phyloP scores from a whole-genome alignment of 2,888 invertebrate species.

The Cephus pulcher region DNA sequence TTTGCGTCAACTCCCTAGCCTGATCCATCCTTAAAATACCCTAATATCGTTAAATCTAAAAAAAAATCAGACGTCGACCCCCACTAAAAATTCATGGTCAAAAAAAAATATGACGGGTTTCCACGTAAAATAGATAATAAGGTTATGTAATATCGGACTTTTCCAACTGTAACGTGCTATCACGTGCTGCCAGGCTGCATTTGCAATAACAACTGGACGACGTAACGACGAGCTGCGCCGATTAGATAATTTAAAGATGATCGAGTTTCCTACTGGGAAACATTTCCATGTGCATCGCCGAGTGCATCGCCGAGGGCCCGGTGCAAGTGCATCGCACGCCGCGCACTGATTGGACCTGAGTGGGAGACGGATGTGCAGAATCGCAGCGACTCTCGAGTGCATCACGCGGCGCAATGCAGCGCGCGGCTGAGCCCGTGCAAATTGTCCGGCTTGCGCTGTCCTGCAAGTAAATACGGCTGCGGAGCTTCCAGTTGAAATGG shows the following conservation, averaged over 20 bases:
- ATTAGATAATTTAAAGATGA: background rate
- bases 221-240: background rate
- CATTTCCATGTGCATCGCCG: background rate
- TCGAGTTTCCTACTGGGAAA: background rate
- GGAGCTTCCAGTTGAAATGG: background rate
- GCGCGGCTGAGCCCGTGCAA: background rate
- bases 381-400: background rate
- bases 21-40: background rate
- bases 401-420: background rate
- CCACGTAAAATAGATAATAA: background rate
- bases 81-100: background rate
- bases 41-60: background rate
- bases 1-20: background rate
- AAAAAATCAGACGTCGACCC: background rate
- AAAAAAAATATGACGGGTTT: background rate
- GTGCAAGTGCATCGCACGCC: background rate
- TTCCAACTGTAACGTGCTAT: background rate
- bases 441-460: background rate
- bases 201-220: background rate
- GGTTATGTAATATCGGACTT: too few relatives aligned
- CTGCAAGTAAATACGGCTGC: background rate
- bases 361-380: background rate
- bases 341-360: background rate
- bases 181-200: background rate
- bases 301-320: background rate